Percentiles rank a stretch among this genome's conserved stretches.
phyloP scores from a whole-genome alignment of 2,113 vertebrate genomes.

The Entelurus aequoreus region DNA sequence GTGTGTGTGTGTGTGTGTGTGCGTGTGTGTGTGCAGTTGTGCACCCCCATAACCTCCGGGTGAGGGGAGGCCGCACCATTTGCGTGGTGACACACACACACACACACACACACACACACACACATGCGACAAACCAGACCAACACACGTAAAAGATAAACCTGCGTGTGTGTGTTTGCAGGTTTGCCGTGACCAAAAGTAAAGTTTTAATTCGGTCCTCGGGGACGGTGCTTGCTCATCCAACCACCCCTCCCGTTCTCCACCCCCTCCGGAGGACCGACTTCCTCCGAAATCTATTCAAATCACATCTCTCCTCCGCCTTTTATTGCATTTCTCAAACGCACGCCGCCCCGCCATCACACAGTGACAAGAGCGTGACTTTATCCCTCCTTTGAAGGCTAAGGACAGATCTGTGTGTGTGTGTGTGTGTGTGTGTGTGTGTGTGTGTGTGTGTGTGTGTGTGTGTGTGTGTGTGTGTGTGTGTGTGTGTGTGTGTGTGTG shows the following conservation, averaged over 20 bases:
- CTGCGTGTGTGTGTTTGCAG: neutral
- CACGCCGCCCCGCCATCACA: slow-evolving; percentile 58
- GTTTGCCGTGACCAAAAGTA: slow-evolving; percentile 69
- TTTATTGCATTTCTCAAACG: slow-evolving; percentile 78
- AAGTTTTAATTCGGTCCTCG: slow-evolving; percentile 77
- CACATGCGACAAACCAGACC: slow-evolving; percentile 39
- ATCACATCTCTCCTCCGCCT: slow-evolving; percentile 75
- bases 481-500: slow-evolving; percentile 17
- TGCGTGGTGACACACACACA: slow-evolving; percentile 43
- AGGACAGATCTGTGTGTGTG: slow-evolving; percentile 41
- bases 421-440: slow-evolving; percentile 9
- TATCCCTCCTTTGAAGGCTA: slow-evolving; percentile 55
- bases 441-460: slow-evolving; percentile 28
- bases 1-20: slow-evolving; percentile 57
- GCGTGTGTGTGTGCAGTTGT: slow-evolving; percentile 30
- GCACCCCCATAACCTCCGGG: slow-evolving; percentile 65
- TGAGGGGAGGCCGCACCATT: slow-evolving; percentile 54
- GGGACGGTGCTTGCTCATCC: slow-evolving; percentile 71
- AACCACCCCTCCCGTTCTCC: slow-evolving; percentile 45
- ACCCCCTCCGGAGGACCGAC: slow-evolving; percentile 51
- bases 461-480: slow-evolving; percentile 19
- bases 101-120: slow-evolving; percentile 33
- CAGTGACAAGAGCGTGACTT: slow-evolving; percentile 74
- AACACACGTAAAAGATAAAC: slow-evolving; percentile 61
- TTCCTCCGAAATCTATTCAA: slow-evolving; percentile 78